Conservation (phyloP, 1,140 invertebrate genomes). For the Zaprionus tsacasi region DNA sequence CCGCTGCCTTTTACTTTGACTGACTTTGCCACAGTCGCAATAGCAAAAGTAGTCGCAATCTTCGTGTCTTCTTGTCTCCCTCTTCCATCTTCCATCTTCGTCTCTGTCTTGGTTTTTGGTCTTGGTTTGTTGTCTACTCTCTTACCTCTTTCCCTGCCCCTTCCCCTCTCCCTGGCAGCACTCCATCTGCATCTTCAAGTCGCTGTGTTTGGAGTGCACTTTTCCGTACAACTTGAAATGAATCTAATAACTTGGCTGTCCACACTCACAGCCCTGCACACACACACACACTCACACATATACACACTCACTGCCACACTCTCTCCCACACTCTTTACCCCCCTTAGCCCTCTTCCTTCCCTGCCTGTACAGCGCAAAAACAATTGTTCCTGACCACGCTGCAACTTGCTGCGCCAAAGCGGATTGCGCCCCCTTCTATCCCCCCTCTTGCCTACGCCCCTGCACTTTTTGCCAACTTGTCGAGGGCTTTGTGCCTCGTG, state of each 20-base stretch:
- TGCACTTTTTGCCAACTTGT: slow-evolving; percentile 3
- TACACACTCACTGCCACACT: slow-evolving; percentile 5
- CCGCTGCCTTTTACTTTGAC: slow-evolving; percentile 67
- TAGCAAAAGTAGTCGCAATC: slow-evolving; percentile 15
- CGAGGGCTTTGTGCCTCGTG: neutral
- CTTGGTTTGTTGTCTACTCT: slow-evolving; percentile 1
- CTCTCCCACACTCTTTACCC: neutral
- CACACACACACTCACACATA: slow-evolving; percentile 19
- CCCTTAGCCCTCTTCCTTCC: neutral
- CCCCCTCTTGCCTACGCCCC: no score
- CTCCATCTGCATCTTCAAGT: slow-evolving; percentile 28
- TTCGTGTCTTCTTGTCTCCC: neutral
- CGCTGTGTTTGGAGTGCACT: slow-evolving; percentile 77
- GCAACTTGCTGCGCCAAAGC: slow-evolving; percentile 51
- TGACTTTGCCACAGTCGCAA: slow-evolving; percentile 53
- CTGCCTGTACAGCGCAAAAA: slow-evolving; percentile 30
- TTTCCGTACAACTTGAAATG: slow-evolving; percentile 77
- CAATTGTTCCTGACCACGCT: slow-evolving; percentile 38
- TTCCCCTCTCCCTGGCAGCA: neutral
- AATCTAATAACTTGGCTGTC: slow-evolving; percentile 75
- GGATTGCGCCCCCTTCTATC: slow-evolving; percentile 41
- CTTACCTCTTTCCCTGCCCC: neutral
- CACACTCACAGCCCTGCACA: slow-evolving; percentile 36
- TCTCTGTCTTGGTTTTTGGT: neutral
- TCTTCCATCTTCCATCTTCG: no score